phyloP scores from a whole-genome alignment of 2,888 invertebrate genomes.

The Drosophila sordidapex region DNA sequence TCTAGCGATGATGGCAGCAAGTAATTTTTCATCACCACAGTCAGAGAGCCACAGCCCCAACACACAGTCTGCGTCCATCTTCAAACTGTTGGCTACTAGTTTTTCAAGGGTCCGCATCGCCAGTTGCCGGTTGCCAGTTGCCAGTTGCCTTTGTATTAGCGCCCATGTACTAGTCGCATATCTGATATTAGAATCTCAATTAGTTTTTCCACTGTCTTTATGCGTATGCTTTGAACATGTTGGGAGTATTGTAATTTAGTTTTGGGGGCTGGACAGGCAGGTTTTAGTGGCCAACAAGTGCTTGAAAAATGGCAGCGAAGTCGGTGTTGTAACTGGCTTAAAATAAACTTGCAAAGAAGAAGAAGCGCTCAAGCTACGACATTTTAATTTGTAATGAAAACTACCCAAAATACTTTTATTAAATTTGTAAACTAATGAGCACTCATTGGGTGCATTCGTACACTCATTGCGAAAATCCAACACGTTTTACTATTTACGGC shows the following conservation, averaged over 20 bases:
- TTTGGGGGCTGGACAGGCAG: slow-evolving; percentile 54
- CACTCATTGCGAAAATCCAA: slow-evolving; percentile 41
- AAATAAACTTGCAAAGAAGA: background rate
- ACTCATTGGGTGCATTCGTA: background rate
- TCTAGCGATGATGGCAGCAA: slow-evolving; percentile 70
- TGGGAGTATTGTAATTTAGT: slow-evolving; percentile 66
- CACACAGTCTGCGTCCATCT: slow-evolving; percentile 47
- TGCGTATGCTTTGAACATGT: slow-evolving; percentile 55
- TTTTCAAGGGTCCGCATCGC: slow-evolving; percentile 55
- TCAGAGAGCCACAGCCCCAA: slow-evolving; percentile 9
- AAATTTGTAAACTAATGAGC: slow-evolving; percentile 11
- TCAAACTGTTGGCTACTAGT: slow-evolving; percentile 71
- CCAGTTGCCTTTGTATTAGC: slow-evolving; percentile 49
- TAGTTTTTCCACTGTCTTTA: slow-evolving; percentile 74
- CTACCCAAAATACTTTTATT: slow-evolving; percentile 3
- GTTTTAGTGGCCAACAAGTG: slow-evolving; percentile 44
- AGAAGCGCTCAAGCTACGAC: background rate
- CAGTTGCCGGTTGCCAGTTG: slow-evolving; percentile 14
- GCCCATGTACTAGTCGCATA: slow-evolving; percentile 66
- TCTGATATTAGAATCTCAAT: slow-evolving; percentile 81
- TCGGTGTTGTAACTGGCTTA: slow-evolving; percentile 12
- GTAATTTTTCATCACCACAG: slow-evolving; percentile 76
- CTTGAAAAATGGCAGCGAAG: slow-evolving; percentile 17
- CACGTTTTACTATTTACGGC: slow-evolving; percentile 68
- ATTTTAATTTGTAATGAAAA: background rate